These are phyloP conservation scores for Ophiodon elongatus DNA, from an alignment of 2,113 vertebrate genomes.

Conservation along the genomic window DNA sequence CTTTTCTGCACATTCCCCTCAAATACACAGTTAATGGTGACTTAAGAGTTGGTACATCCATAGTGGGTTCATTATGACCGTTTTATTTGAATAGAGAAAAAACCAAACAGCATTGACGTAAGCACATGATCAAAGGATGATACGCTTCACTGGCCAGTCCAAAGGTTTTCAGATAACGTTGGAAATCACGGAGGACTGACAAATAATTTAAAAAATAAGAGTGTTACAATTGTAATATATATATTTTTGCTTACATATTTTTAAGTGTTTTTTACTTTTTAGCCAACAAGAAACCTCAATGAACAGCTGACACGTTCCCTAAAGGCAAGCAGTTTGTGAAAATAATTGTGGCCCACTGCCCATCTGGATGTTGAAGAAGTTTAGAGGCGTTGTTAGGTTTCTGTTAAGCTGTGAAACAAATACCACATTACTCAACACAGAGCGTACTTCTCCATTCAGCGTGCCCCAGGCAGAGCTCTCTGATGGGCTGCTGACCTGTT, in stretches of 20 bases:
- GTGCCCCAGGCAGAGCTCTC: neutral
- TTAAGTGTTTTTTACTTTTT: neutral
- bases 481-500: slow-evolving; percentile 9
- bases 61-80: neutral
- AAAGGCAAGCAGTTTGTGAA: neutral
- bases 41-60: neutral
- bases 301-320: neutral
- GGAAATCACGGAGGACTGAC: neutral
- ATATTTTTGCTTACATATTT: no score
- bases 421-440: neutral
- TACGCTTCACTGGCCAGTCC: neutral
- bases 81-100: neutral
- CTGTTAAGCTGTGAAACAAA: neutral
- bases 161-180: neutral
- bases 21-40: neutral
- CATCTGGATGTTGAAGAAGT: neutral
- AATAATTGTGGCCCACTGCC: no score
- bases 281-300: neutral
- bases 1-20: slow-evolving; percentile 1
- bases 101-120: neutral
- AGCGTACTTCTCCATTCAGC: neutral
- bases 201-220: neutral
- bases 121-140: slow-evolving; percentile 7
- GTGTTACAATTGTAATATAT: neutral
- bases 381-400: neutral